phyloP scores from a whole-genome alignment of 2,113 vertebrate species.

The Chaenogobius annularis region DNA sequence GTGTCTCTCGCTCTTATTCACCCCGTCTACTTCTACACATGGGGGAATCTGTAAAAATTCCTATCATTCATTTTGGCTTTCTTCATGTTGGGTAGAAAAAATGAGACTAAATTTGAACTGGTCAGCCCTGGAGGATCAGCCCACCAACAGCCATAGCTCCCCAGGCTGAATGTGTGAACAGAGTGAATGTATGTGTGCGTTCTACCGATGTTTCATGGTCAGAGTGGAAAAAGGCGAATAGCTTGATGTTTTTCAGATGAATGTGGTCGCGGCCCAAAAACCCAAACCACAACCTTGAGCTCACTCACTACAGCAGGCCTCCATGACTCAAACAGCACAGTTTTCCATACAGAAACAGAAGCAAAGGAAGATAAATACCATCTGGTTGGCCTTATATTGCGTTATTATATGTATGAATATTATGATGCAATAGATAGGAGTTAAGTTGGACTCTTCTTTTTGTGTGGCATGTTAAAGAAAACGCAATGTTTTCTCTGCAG shows the following conservation, averaged over 20 bases:
- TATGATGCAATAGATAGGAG: not conserved
- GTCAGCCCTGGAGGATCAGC: conserved; percentile 52
- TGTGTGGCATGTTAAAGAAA: conserved; percentile 26
- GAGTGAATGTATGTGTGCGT: conserved; percentile 26
- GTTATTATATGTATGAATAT: conserved; percentile 8
- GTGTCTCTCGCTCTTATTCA: conserved; percentile 57
- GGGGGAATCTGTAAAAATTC: conserved; percentile 69
- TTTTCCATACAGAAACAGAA: conserved; percentile 52
- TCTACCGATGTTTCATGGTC: conserved; percentile 66
- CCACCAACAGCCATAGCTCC: conserved; percentile 54
- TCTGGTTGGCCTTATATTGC: conserved; percentile 53
- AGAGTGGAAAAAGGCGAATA: conserved; percentile 70
- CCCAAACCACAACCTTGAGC: conserved; percentile 80
- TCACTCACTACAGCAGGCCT: conserved; percentile 68
- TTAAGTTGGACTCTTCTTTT: not conserved
- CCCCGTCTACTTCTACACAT: conserved; percentile 36
- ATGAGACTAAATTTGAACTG: conserved; percentile 66
- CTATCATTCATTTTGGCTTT: conserved; percentile 65
- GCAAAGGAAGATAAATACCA: conserved; percentile 30
- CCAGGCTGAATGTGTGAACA: conserved; percentile 12
- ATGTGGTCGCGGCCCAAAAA: conserved; percentile 72
- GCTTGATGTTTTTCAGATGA: conserved; percentile 74
- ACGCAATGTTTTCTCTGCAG: conserved; percentile 70
- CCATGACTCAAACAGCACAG: conserved; percentile 65
- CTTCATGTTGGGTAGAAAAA: conserved; percentile 55